phyloP scores from a whole-genome alignment of 2,113 vertebrate genomes.

The Hucho hucho region DNA sequence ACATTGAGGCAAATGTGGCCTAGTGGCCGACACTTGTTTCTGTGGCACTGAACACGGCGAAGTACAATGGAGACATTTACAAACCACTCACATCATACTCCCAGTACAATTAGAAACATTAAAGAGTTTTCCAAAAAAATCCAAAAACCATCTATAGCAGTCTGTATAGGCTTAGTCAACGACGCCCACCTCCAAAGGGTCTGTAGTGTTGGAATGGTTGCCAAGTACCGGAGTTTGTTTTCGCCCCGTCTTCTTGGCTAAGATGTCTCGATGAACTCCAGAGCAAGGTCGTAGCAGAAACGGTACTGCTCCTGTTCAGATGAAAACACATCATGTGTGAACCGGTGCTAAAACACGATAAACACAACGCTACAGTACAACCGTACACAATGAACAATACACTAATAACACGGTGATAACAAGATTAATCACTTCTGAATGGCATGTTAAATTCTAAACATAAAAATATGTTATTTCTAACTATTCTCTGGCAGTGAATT shows the following conservation, averaged over 20 bases:
- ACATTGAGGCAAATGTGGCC: constrained; percentile 53
- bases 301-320: constrained; percentile 91
- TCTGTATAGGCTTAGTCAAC: not conserved
- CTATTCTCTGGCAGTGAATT: too few species aligned
- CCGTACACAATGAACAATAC: too few species aligned
- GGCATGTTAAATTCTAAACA: too few species aligned
- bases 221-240: too few species aligned
- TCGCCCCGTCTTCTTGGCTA: constrained; percentile 62
- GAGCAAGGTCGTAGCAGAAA: constrained; percentile 94
- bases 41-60: constrained; percentile 72
- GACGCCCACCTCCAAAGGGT: not conserved
- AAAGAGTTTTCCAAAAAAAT: not conserved
- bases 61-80: constrained; percentile 38
- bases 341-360: not conserved
- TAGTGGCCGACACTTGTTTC: constrained; percentile 55
- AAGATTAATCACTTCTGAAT: too few species aligned
- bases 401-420: too few species aligned
- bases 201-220: too few species aligned
- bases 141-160: too few species aligned
- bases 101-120: constrained; percentile 23
- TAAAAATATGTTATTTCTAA: too few species aligned
- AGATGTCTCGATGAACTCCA: constrained; percentile 95
- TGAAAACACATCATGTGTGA: not conserved
- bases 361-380: too few species aligned
- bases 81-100: constrained; percentile 28